Evolutionary conservation across 2,888 invertebrate genomes (phyloP).

Genomic region (Cordylochernes scorpioides): DNA sequence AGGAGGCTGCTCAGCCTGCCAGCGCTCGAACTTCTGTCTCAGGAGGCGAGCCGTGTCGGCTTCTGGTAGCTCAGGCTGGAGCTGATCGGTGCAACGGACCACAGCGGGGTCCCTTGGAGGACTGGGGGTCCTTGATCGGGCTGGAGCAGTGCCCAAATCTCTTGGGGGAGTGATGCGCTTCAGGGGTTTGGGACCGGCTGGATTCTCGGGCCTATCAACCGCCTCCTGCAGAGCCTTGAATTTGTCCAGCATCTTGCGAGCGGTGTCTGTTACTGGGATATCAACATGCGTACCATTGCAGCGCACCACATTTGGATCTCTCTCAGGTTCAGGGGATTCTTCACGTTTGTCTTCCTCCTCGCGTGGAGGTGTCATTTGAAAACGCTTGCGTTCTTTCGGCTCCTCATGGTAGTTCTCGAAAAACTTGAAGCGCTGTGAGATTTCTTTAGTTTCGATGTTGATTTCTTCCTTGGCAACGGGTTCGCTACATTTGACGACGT

Average conservation of each 20-base stretch:
- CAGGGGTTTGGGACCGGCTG: slow-evolving; percentile 40
- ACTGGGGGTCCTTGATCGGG: slow-evolving; percentile 20
- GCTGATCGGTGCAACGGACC: slow-evolving; percentile 20
- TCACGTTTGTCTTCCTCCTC: slow-evolving; percentile 41
- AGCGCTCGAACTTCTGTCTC: slow-evolving; percentile 60
- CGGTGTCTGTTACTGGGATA: slow-evolving; percentile 37
- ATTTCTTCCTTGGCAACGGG: slow-evolving; percentile 33
- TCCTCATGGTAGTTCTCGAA: slow-evolving; percentile 15
- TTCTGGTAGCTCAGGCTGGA: slow-evolving; percentile 41
- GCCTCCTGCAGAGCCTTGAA: slow-evolving; percentile 71
- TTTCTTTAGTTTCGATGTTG: slow-evolving; percentile 48
- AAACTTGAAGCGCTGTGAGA: slow-evolving; percentile 48
- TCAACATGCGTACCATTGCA: slow-evolving; percentile 30
- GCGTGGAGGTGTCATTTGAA: slow-evolving; percentile 64
- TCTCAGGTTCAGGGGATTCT: slow-evolving; percentile 33
- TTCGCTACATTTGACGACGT: slow-evolving; percentile 14
- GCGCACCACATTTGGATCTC: slow-evolving; percentile 42
- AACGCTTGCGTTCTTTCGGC: slow-evolving; percentile 33
- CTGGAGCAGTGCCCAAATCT: too few species aligned
- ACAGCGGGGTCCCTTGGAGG: slow-evolving; percentile 16
- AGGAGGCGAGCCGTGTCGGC: slow-evolving; percentile 50
- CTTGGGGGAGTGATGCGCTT: slow-evolving; percentile 74
- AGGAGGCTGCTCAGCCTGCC: slow-evolving; percentile 25
- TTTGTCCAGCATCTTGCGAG: slow-evolving; percentile 57
- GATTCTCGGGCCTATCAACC: slow-evolving; percentile 25